Evolutionary conservation across 2,888 invertebrate genomes (phyloP).

Genomic region (Lasioglossum lativentre): DNA sequence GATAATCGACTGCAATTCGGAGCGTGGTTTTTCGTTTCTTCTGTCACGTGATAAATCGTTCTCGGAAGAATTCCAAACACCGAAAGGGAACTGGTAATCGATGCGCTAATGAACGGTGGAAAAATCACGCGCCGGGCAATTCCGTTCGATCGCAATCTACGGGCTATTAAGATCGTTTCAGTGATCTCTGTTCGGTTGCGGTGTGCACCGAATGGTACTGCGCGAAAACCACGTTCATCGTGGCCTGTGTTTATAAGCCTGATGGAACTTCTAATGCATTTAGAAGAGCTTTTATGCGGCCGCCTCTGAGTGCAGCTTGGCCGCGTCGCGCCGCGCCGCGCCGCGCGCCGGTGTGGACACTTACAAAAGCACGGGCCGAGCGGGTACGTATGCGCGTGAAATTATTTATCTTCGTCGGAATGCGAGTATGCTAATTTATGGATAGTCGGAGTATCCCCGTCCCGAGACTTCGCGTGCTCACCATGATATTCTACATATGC

Average conservation of each 20-base stretch:
- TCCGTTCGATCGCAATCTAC: slow-evolving; percentile 14
- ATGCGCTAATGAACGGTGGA: background rate
- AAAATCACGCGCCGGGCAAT: slow-evolving; percentile 28
- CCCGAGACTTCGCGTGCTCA: no score
- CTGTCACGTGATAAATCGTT: background rate
- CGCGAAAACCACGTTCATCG: slow-evolving; percentile 25
- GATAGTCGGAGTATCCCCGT: background rate
- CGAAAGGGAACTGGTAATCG: background rate
- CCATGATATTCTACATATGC: background rate
- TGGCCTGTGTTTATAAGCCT: slow-evolving; percentile 57
- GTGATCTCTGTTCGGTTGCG: slow-evolving; percentile 27
- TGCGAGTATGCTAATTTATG: slow-evolving; percentile 32
- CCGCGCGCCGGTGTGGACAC: no score
- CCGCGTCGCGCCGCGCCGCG: no score
- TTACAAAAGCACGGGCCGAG: slow-evolving; percentile 26
- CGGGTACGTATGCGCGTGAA: slow-evolving; percentile 27
- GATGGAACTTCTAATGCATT: slow-evolving; percentile 61
- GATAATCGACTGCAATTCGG: no score
- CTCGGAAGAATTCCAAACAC: background rate
- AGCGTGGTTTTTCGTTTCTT: background rate
- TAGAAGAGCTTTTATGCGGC: slow-evolving; percentile 59
- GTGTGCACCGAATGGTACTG: slow-evolving; percentile 7
- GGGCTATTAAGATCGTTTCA: slow-evolving; percentile 46
- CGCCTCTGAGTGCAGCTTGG: slow-evolving; percentile 32
- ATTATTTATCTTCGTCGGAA: slow-evolving; percentile 52